Evolutionary conservation across 37 sponge, comb jelly and placozoan genomes (phyloP).

Genomic region (Ianthella basta): DNA sequence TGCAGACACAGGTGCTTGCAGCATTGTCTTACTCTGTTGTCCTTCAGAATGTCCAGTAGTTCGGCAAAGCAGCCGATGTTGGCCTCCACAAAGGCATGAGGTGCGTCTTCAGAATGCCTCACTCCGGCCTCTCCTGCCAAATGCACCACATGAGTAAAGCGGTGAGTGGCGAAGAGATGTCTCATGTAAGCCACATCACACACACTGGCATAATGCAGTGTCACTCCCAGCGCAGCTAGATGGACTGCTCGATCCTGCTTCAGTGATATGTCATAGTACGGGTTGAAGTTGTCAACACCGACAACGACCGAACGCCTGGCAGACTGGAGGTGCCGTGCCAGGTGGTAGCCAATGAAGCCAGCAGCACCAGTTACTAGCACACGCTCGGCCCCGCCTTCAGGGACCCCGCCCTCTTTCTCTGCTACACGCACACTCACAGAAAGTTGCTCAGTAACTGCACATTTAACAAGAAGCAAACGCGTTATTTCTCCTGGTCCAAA

Average conservation of each 20-base stretch:
- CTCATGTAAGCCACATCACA: conserved; percentile 52
- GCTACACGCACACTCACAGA: too few relatives aligned
- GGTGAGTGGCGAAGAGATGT: conserved; percentile 42
- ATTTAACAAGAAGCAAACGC: too few relatives aligned
- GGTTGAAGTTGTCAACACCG: conserved; percentile 65
- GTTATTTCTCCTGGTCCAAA: too few relatives aligned
- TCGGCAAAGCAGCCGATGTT: conserved; percentile 63
- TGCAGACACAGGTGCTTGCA: too few relatives aligned
- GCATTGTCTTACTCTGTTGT: conserved; percentile 36
- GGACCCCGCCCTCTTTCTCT: too few relatives aligned
- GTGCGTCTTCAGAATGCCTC: conserved; percentile 57
- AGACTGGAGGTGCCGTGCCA: conserved; percentile 19
- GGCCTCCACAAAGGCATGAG: conserved; percentile 38
- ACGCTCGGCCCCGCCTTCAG: neutral
- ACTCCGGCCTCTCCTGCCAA: conserved; percentile 81
- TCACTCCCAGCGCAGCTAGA: conserved; percentile 45
- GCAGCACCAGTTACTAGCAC: conserved; percentile 80
- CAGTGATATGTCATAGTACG: conserved; percentile 53
- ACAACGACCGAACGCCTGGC: conserved; percentile 30
- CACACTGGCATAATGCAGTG: conserved; percentile 56
- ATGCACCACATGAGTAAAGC: conserved; percentile 73
- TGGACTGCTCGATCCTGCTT: conserved; percentile 52
- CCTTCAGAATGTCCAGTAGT: conserved; percentile 52
- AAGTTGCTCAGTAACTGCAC: too few relatives aligned
- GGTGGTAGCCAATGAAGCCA: conserved; percentile 82